Percentiles rank a stretch among this genome's conserved stretches.
These are phyloP conservation scores for Osmoderma eremita DNA, from an alignment of 2,888 invertebrate species.

Conservation along the genomic window DNA sequence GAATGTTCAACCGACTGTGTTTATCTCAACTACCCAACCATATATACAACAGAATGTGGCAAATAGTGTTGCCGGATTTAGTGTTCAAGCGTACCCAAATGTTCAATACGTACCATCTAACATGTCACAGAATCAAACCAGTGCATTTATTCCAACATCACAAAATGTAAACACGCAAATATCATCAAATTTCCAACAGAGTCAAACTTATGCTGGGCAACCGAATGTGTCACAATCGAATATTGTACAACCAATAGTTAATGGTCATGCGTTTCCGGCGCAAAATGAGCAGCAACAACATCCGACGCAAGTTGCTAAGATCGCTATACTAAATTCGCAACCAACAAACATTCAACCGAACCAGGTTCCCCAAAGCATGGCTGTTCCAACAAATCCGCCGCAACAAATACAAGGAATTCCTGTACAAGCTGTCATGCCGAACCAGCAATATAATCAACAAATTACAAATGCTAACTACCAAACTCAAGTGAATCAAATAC, in stretches of 20 bases:
- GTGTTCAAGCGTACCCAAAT: constrained; percentile 51
- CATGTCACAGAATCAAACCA: constrained; percentile 59
- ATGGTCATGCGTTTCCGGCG: constrained; percentile 59
- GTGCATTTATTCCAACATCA: constrained; percentile 62
- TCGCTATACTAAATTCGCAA: constrained; percentile 54
- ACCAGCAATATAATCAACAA: constrained; percentile 40
- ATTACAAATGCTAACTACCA: constrained; percentile 38
- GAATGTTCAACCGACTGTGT: constrained; percentile 56
- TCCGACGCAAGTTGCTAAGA: constrained; percentile 59
- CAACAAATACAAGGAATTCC: constrained; percentile 43
- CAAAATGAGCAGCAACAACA: constrained; percentile 49
- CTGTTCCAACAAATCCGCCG: constrained; percentile 42
- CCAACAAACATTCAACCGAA: constrained; percentile 50
- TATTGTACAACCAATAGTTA: constrained; percentile 56
- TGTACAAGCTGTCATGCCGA: constrained; percentile 41
- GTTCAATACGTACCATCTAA: constrained; percentile 61
- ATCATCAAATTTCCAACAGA: constrained; percentile 57
- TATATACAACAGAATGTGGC: constrained; percentile 57
- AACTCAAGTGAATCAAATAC: constrained; percentile 23
- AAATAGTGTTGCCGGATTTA: constrained; percentile 56
- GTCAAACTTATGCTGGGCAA: constrained; percentile 60
- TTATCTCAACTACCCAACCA: constrained; percentile 56
- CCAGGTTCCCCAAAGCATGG: constrained; percentile 46
- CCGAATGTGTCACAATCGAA: constrained; percentile 55
- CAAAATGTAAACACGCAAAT: constrained; percentile 53